A percentile compares a stretch with the other conserved stretches of the same genome.
phyloP scores from a whole-genome alignment of 2,113 vertebrate genomes.

The Apeltes quadracus region DNA sequence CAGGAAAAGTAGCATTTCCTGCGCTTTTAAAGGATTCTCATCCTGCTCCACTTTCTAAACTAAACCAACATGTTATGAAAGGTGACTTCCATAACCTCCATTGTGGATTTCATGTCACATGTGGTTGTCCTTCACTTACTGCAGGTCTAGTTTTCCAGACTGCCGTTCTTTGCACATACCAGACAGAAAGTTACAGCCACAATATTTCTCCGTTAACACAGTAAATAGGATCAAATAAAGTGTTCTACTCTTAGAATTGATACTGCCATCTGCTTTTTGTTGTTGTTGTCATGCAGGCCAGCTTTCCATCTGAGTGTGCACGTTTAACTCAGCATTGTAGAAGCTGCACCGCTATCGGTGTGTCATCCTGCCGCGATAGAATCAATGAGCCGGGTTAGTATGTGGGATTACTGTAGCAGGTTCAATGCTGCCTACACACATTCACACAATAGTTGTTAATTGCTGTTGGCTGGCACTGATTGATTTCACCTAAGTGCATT shows the following conservation, averaged over 20 bases:
- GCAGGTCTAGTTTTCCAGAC: neutral
- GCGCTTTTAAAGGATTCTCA: neutral
- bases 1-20: neutral
- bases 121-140: neutral
- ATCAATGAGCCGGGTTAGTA: conserved; percentile 6
- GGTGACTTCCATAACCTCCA: neutral
- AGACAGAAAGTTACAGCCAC: neutral
- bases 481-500: conserved; percentile 26
- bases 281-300: neutral
- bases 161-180: neutral
- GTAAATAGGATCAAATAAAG: conserved; percentile 20
- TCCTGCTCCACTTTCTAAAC: neutral
- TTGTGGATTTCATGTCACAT: neutral
- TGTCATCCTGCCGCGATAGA: conserved; percentile 17
- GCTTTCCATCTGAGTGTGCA: neutral
- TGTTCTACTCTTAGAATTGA: conserved; percentile 19
- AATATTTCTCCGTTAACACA: conserved; percentile 16
- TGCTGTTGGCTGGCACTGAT: neutral
- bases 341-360: conserved; percentile 1
- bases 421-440: neutral
- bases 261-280: conserved; percentile 10
- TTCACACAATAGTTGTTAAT: conserved; percentile 10
- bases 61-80: neutral
- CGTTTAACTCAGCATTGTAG: conserved; percentile 10
- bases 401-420: conserved; percentile 5